Evolutionary conservation across 2,113 vertebrate species (phyloP).

Genomic region (Ammodytes marinus): DNA sequence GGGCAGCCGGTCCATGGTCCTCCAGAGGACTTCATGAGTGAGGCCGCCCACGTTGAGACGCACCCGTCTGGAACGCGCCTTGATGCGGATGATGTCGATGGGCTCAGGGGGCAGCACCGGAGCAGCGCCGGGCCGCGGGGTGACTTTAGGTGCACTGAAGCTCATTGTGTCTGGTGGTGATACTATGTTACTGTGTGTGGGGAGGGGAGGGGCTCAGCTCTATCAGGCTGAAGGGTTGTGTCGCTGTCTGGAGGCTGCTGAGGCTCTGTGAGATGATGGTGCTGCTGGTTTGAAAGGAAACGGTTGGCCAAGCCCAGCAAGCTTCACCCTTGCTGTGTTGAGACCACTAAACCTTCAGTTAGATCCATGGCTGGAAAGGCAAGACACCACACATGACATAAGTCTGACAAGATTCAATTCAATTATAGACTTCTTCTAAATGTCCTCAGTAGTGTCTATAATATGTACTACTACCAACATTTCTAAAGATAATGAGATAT

Average conservation of each 20-base stretch:
- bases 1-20: constrained; percentile 96
- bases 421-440: not conserved
- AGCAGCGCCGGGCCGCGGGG: constrained; percentile 79
- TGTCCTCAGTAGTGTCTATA: not conserved
- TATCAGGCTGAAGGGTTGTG: not conserved
- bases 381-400: not conserved
- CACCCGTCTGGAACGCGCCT: constrained; percentile 92
- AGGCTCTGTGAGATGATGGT: constrained; percentile 11
- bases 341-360: constrained; percentile 16
- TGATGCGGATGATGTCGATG: constrained; percentile 94
- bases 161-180: constrained; percentile 84
- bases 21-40: constrained; percentile 97
- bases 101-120: constrained; percentile 92
- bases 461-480: not conserved
- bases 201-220: not conserved
- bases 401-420: not conserved
- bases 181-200: constrained; percentile 9
- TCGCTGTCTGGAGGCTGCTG: not conserved
- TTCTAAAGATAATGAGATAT: not conserved
- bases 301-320: constrained; percentile 27
- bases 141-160: constrained; percentile 85
- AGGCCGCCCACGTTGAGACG: constrained; percentile 97
- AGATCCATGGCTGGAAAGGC: constrained; percentile 65
- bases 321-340: constrained; percentile 40
- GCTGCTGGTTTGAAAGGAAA: not conserved